These are phyloP conservation scores for Macrotrachela quadricornifera DNA, from an alignment of 1,140 invertebrate genomes.

Conservation along the genomic window DNA sequence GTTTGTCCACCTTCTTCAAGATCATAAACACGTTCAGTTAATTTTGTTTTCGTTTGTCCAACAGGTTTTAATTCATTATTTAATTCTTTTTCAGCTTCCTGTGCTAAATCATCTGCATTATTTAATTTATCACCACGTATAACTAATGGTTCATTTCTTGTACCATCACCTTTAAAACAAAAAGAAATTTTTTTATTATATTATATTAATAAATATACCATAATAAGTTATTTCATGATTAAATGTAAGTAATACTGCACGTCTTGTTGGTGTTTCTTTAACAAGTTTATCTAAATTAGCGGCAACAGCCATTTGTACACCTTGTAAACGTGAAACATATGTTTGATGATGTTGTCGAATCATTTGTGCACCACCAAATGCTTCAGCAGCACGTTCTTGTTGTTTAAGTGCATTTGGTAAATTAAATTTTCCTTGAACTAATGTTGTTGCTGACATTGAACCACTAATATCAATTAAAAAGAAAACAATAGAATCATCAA, in stretches of 20 bases:
- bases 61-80: not conserved
- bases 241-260: slow-evolving; percentile 21
- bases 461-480: slow-evolving; percentile 28
- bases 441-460: slow-evolving; percentile 25
- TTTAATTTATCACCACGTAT: slow-evolving; percentile 18
- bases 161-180: slow-evolving; percentile 13
- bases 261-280: slow-evolving; percentile 17
- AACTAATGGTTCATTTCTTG: slow-evolving; percentile 12
- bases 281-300: slow-evolving; percentile 21
- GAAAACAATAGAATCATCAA: slow-evolving; percentile 18
- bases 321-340: slow-evolving; percentile 7
- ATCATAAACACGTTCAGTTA: slow-evolving; percentile 9
- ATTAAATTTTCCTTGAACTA: slow-evolving; percentile 14
- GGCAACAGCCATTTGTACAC: slow-evolving; percentile 25
- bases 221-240: slow-evolving; percentile 18
- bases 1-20: slow-evolving; percentile 23
- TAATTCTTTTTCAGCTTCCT: not conserved
- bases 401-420: slow-evolving; percentile 19
- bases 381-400: slow-evolving; percentile 9
- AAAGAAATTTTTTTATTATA: not conserved
- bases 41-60: not conserved
- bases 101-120: slow-evolving; percentile 12
- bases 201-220: not conserved
- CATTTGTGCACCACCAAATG: too few species aligned
- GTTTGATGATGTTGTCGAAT: too few species aligned